Conservation (phyloP, 2,797 vertebrate genomes). For the Acrossocheilus fasciatus region DNA sequence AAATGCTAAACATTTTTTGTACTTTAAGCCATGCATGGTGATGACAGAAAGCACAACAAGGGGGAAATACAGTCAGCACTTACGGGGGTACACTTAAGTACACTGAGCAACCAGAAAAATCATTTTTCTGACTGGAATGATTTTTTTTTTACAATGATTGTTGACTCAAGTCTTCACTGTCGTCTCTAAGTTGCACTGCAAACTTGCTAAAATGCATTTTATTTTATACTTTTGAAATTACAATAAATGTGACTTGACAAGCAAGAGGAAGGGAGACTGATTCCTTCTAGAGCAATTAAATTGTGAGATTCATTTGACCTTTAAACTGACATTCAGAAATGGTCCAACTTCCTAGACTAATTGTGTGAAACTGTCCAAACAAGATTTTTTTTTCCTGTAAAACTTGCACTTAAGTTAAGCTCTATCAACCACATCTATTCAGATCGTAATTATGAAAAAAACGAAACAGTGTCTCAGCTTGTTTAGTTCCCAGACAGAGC, state of each 20-base stretch:
- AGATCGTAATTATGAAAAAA: constrained; percentile 5
- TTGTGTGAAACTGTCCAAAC: constrained; percentile 19
- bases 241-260: constrained; percentile 4
- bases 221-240: not conserved
- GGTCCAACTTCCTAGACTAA: constrained; percentile 1
- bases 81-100: not conserved
- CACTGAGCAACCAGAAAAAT: not conserved
- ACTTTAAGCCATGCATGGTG: not conserved
- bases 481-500: not conserved
- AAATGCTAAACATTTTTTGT: not conserved
- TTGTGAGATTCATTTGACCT: not conserved
- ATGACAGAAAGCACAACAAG: not conserved
- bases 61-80: not conserved
- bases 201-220: not conserved
- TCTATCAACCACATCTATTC: not conserved
- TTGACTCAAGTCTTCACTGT: not conserved
- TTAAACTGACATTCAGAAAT: constrained; percentile 17
- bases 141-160: not conserved
- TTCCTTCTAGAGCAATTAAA: not conserved
- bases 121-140: not conserved
- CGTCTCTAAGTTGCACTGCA: not conserved
- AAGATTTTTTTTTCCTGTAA: not conserved
- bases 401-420: not conserved
- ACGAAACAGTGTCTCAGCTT: not conserved
- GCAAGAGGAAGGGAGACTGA: not conserved